These are phyloP conservation scores for Poeciliopsis occidentalis DNA, from an alignment of 2,113 vertebrate species.

Conservation along the genomic window DNA sequence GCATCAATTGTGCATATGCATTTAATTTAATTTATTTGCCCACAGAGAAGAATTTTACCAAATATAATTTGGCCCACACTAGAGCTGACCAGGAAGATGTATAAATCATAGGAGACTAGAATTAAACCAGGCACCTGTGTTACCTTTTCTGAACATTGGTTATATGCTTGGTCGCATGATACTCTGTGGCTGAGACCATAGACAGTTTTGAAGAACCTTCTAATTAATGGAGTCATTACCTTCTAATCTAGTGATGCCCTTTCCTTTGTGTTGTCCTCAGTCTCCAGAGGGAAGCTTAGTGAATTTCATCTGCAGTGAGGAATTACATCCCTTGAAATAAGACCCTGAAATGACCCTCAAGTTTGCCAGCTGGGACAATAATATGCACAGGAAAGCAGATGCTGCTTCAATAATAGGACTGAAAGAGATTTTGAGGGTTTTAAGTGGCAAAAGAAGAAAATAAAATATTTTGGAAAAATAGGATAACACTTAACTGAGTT, in stretches of 20 bases:
- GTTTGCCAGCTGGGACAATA: slow-evolving; percentile 45
- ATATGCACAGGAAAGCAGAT: slow-evolving; percentile 26
- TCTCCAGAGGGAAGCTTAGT: slow-evolving; percentile 71
- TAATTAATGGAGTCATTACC: slow-evolving; percentile 88
- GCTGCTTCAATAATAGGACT: slow-evolving; percentile 3
- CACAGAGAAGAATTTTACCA: slow-evolving; percentile 33
- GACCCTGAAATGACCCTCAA: slow-evolving; percentile 56
- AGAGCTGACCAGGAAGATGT: slow-evolving; percentile 34
- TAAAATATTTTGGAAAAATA: neutral
- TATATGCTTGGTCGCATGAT: slow-evolving; percentile 3
- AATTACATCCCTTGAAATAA: slow-evolving; percentile 72
- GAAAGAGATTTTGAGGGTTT: slow-evolving; percentile 15
- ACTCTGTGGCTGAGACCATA: slow-evolving; percentile 26
- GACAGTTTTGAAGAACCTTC: slow-evolving; percentile 54
- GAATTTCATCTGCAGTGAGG: slow-evolving; percentile 66
- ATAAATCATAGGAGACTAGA: neutral
- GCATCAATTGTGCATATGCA: slow-evolving; percentile 36
- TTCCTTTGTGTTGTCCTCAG: slow-evolving; percentile 51
- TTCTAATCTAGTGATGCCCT: slow-evolving; percentile 78
- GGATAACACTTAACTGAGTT: neutral
- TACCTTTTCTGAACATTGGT: slow-evolving; percentile 17
- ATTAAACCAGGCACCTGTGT: slow-evolving; percentile 23
- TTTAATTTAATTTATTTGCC: slow-evolving; percentile 11
- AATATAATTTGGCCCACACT: slow-evolving; percentile 8
- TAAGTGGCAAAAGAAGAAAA: neutral